Conservation (phyloP, 2,113 vertebrate species). For the Pygoscelis antarcticus region DNA sequence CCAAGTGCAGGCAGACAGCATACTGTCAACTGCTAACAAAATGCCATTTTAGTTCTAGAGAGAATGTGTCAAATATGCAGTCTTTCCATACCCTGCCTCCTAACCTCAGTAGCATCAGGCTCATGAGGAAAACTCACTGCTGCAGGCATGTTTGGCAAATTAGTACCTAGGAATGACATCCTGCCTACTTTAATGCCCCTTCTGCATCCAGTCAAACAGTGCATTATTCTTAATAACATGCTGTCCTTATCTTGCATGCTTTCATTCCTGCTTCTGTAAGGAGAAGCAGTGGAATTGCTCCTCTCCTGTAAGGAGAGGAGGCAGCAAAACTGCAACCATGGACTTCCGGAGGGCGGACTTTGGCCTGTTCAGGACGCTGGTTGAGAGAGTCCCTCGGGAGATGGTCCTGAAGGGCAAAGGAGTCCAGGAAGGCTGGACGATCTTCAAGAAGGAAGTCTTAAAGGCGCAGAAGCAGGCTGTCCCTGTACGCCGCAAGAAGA, state of each 20-base stretch:
- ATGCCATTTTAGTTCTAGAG: neutral
- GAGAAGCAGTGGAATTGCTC: too few relatives aligned
- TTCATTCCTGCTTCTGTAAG: neutral
- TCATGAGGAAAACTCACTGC: neutral
- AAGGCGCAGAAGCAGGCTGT: too few relatives aligned
- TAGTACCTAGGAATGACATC: neutral
- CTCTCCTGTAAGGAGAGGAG: too few relatives aligned
- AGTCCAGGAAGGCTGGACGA: too few relatives aligned
- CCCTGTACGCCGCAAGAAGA: too few relatives aligned
- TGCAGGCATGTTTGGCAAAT: neutral
- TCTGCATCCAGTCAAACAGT: neutral
- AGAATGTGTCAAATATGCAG: neutral
- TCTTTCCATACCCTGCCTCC: neutral
- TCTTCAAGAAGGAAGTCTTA: too few relatives aligned
- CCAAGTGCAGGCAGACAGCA: neutral
- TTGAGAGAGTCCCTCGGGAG: too few relatives aligned
- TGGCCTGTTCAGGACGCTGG: too few relatives aligned
- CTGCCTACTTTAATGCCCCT: neutral
- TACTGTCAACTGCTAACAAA: neutral
- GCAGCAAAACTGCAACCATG: too few relatives aligned
- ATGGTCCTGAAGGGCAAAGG: too few relatives aligned
- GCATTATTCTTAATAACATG: neutral
- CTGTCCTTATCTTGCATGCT: neutral
- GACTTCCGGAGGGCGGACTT: too few relatives aligned
- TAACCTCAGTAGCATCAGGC: neutral